Percentiles rank a stretch among this genome's conserved stretches.
Evolutionary conservation across 1,140 invertebrate species (phyloP).

Genomic region (Platyura marginata): DNA sequence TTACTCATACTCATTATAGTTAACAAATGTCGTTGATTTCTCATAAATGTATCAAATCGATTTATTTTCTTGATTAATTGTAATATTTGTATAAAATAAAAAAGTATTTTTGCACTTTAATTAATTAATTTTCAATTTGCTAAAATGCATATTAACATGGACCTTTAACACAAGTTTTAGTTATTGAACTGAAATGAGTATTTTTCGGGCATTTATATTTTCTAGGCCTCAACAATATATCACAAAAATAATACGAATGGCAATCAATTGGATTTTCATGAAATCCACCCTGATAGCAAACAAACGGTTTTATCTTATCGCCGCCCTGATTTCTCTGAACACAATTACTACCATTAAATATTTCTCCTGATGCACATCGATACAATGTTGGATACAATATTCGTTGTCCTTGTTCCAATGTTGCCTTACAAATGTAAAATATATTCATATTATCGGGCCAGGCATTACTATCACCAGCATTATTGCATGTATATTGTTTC

Average conservation of each 20-base stretch:
- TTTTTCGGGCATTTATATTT: neutral
- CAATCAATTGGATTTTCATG: slow-evolving; percentile 12
- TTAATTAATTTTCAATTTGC: no score
- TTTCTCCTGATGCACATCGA: slow-evolving; percentile 19
- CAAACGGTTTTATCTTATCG: neutral
- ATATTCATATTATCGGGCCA: slow-evolving; percentile 21
- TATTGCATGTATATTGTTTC: slow-evolving; percentile 11
- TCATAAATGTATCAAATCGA: no score
- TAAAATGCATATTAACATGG: neutral
- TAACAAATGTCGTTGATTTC: no score
- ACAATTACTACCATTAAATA: slow-evolving; percentile 15
- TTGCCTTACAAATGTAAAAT: slow-evolving; percentile 21
- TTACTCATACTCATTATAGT: no score
- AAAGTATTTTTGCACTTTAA: no score
- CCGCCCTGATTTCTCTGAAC: neutral
- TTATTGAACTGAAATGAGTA: neutral
- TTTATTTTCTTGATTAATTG: no score
- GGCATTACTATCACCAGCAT: slow-evolving; percentile 14
- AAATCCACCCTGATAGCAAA: slow-evolving; percentile 14
- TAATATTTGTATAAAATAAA: no score
- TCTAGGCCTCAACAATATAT: slow-evolving; percentile 9
- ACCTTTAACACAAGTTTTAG: neutral
- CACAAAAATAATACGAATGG: slow-evolving; percentile 19
- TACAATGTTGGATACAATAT: slow-evolving; percentile 20
- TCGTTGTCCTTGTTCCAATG: slow-evolving; percentile 8